Evolutionary conservation across 2,888 invertebrate species (phyloP).

Genomic region (Ellobium chinense): DNA sequence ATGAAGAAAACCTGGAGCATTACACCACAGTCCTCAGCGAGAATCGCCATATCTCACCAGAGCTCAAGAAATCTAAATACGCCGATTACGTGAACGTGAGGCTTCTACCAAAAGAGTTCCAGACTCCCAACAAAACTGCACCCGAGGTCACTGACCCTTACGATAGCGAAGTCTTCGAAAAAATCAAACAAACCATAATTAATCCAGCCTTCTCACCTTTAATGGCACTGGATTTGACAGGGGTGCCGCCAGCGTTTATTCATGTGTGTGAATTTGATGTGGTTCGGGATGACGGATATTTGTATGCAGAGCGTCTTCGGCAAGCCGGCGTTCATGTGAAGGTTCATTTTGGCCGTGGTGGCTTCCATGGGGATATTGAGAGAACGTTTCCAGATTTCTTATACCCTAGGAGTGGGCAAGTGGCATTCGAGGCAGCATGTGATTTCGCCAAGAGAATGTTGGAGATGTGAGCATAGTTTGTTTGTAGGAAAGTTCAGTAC

Average conservation of each 20-base stretch:
- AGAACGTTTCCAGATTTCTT: not conserved
- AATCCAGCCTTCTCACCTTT: conserved; percentile 29
- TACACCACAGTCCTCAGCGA: not conserved
- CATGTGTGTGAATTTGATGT: conserved; percentile 19
- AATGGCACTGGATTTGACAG: conserved; percentile 29
- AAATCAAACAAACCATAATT: conserved; percentile 6
- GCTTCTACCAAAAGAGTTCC: not conserved
- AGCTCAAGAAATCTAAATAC: conserved; percentile 4
- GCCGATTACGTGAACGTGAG: conserved; percentile 22
- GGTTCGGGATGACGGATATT: conserved; percentile 23
- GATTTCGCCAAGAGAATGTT: not conserved
- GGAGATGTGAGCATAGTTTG: not conserved
- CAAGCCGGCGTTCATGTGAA: conserved; percentile 9
- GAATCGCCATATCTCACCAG: conserved; percentile 22
- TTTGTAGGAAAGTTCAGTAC: too few relatives aligned
- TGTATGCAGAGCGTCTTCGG: conserved; percentile 27
- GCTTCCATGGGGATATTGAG: conserved; percentile 1
- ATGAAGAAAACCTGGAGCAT: not conserved
- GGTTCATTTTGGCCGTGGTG: conserved; percentile 18
- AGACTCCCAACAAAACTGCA: not conserved
- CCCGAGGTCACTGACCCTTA: not conserved
- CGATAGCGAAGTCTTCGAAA: not conserved
- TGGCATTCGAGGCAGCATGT: not conserved
- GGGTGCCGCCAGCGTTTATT: conserved; percentile 23
- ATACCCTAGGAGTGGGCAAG: not conserved